Percentiles rank a stretch among this genome's conserved stretches.
These are phyloP conservation scores for Psephotus haematonotus DNA, from an alignment of 2,113 vertebrate species.

Conservation along the genomic window DNA sequence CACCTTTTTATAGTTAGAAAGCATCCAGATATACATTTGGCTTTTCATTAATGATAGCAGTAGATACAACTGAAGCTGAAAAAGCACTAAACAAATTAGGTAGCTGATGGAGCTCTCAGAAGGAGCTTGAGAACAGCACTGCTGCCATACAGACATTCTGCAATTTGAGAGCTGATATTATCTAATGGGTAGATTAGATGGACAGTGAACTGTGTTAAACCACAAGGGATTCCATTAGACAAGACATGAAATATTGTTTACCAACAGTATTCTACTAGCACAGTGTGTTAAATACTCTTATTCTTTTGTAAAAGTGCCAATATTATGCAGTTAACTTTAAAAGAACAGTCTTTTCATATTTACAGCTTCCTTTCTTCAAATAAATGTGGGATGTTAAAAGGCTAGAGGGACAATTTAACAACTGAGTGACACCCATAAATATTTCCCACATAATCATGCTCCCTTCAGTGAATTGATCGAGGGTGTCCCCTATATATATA, in stretches of 20 bases:
- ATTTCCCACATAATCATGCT: not conserved
- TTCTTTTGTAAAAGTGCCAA: not conserved
- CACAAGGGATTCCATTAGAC: not conserved
- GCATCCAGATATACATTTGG: not conserved
- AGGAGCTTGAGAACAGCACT: not conserved
- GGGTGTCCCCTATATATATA: not conserved
- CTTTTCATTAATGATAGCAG: constrained; percentile 32
- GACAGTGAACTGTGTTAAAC: not conserved
- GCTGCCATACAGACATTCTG: not conserved
- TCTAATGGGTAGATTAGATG: not conserved
- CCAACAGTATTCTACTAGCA: not conserved
- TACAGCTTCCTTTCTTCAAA: not conserved
- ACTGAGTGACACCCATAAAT: not conserved
- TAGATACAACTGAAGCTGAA: not conserved
- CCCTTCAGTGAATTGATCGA: not conserved
- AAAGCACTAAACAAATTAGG: constrained; percentile 22
- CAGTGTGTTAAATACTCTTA: not conserved
- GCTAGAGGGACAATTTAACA: not conserved
- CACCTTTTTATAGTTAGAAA: not conserved
- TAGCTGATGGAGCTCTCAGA: not conserved
- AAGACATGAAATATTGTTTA: not conserved
- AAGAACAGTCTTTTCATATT: not conserved
- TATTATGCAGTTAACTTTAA: not conserved
- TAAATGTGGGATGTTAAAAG: accelerated
- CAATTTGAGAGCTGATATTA: not conserved